A percentile compares a stretch with the other conserved stretches of the same genome.
Conservation (phyloP, 2,797 vertebrate genomes). For the Naso thynnoides region DNA sequence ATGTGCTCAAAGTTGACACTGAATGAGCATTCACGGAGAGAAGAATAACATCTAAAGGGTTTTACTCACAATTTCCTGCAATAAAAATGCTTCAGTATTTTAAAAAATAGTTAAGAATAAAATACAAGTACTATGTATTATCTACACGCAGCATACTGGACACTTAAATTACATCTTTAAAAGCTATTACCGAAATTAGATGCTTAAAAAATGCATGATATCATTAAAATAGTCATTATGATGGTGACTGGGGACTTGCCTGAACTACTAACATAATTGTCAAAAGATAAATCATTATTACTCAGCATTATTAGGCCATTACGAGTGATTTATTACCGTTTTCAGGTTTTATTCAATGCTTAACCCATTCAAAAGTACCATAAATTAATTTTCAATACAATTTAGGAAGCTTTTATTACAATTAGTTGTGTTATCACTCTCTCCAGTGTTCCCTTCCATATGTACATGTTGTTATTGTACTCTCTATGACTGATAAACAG, state of each 20-base stretch:
- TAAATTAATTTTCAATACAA: not conserved
- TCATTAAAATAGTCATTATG: constrained; percentile 2
- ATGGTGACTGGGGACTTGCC: not conserved
- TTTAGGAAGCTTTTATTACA: not conserved
- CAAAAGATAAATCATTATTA: not conserved
- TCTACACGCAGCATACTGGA: not conserved
- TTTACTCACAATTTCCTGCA: not conserved
- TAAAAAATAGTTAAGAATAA: not conserved
- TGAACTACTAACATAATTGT: not conserved
- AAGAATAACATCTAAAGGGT: not conserved
- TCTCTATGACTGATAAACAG: constrained; percentile 32
- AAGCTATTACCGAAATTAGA: constrained; percentile 12
- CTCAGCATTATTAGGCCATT: not conserved
- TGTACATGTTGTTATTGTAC: constrained; percentile 37
- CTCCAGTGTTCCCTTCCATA: constrained; percentile 5
- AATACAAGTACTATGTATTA: not conserved
- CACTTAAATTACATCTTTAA: not conserved
- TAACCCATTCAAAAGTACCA: not conserved
- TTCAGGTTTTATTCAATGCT: not conserved
- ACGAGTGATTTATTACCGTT: not conserved
- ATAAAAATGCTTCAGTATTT: not conserved
- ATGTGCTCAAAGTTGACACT: not conserved
- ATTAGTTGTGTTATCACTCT: constrained; percentile 23
- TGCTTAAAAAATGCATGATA: not conserved
- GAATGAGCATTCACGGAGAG: not conserved